Conservation (phyloP, 1,140 invertebrate genomes). For the Homarus americanus region DNA sequence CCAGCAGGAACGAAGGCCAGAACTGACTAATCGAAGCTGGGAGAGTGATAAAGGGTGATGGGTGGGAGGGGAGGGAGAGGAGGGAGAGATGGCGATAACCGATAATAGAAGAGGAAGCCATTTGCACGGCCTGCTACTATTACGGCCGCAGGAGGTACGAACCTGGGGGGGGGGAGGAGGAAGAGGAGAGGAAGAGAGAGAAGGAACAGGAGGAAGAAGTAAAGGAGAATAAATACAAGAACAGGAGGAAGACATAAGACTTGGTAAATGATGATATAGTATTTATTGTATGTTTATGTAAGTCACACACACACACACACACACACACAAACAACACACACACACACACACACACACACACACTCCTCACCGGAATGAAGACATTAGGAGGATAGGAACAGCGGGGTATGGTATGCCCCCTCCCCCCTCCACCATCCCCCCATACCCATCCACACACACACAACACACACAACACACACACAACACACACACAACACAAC, state of each 20-base stretch:
- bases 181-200: background rate
- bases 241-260: background rate
- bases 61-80: too few species aligned
- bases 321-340: background rate
- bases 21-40: background rate
- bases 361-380: background rate
- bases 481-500: too few species aligned
- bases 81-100: background rate
- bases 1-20: background rate
- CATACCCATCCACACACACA: background rate
- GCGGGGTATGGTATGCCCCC: too few species aligned
- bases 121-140: background rate
- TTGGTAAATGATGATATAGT: too few species aligned
- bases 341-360: background rate
- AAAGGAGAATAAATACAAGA: background rate
- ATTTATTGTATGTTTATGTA: background rate
- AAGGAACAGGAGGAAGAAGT: background rate
- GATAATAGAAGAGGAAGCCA: background rate
- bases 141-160: background rate
- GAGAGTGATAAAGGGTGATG: slow-evolving; percentile 20
- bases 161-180: background rate
- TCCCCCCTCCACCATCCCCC: background rate
- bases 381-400: too few species aligned
- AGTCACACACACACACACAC: too few species aligned
- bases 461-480: too few species aligned